Conservation (phyloP, 2,113 vertebrate genomes). For the Montifringilla adamsi region DNA sequence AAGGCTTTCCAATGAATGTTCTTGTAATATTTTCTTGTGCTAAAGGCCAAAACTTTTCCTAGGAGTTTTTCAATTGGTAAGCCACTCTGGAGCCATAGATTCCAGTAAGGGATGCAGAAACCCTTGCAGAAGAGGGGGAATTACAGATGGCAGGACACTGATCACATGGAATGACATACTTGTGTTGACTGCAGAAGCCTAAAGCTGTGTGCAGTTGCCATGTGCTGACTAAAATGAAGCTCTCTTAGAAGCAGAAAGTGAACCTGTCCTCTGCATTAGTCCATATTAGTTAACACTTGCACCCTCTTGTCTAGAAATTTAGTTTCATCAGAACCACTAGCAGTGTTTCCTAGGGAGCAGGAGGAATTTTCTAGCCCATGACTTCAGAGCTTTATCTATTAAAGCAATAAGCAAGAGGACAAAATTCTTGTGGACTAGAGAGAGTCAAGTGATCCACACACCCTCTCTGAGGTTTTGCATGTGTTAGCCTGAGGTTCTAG, state of each 20-base stretch:
- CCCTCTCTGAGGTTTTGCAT: background rate
- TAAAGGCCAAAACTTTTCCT: background rate
- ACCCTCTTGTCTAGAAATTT: background rate
- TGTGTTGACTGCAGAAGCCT: background rate
- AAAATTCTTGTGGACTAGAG: background rate
- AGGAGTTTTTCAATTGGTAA: background rate
- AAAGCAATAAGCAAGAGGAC: background rate
- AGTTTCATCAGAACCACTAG: background rate
- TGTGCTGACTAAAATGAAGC: background rate
- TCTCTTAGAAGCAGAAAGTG: background rate
- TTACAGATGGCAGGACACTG: background rate
- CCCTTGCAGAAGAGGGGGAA: background rate
- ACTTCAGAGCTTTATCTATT: background rate
- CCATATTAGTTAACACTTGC: background rate
- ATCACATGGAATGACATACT: background rate
- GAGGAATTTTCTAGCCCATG: background rate
- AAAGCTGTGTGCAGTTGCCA: background rate
- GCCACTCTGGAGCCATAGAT: background rate
- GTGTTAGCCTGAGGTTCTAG: background rate
- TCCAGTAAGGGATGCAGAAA: background rate
- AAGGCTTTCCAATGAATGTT: rapidly evolving
- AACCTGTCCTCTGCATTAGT: background rate
- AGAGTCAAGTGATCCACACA: background rate
- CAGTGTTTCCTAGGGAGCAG: background rate
- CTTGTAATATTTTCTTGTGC: background rate